These are phyloP conservation scores for Caerostris darwini DNA, from an alignment of 1,140 invertebrate species.

Conservation along the genomic window DNA sequence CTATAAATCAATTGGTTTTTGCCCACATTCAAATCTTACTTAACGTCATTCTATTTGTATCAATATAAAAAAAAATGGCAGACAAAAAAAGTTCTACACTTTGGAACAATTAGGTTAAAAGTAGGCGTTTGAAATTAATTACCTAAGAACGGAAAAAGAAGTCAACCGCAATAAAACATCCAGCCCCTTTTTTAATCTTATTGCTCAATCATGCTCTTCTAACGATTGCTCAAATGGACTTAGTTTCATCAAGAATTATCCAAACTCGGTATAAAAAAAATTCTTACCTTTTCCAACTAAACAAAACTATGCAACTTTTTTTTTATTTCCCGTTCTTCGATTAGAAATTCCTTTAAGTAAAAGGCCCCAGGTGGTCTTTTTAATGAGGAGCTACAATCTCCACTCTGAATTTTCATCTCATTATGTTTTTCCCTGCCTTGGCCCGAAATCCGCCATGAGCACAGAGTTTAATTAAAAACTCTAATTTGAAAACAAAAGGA, in stretches of 20 bases:
- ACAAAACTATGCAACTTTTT: neutral
- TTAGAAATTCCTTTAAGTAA: neutral
- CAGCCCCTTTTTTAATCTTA: too few relatives aligned
- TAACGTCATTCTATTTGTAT: too few relatives aligned
- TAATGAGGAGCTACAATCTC: neutral
- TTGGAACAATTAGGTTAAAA: too few relatives aligned
- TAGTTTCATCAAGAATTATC: neutral
- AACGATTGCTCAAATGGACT: neutral
- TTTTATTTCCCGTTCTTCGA: neutral
- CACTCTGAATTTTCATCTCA: constrained; percentile 14
- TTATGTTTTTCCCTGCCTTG: neutral
- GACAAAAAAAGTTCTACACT: too few relatives aligned
- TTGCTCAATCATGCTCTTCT: neutral
- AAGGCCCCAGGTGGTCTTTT: neutral
- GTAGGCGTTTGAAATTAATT: too few relatives aligned
- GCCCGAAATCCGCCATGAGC: neutral
- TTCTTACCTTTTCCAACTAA: neutral
- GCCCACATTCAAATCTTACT: too few relatives aligned
- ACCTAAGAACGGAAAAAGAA: too few relatives aligned
- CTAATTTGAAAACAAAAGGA: constrained; percentile 55
- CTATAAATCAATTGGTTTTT: too few relatives aligned
- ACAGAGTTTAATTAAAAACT: constrained; percentile 49
- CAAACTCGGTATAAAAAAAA: neutral
- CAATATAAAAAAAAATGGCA: too few relatives aligned
- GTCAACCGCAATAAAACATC: too few relatives aligned